Conservation (phyloP, 2,113 vertebrate genomes). For the Hemichromis elongatus region DNA sequence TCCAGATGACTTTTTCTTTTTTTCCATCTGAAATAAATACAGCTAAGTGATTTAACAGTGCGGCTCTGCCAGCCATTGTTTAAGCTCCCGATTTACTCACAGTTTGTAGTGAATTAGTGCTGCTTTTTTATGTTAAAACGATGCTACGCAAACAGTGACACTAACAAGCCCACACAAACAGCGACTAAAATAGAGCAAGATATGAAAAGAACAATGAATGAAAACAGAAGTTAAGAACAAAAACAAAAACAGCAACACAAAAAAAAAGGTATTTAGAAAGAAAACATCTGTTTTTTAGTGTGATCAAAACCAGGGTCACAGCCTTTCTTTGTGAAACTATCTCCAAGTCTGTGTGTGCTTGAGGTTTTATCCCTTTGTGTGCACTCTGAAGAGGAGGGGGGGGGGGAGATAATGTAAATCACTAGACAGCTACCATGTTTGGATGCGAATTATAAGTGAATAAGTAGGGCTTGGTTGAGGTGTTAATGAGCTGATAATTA, state of each 20-base stretch:
- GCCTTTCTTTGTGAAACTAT: neutral
- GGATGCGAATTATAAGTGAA: constrained; percentile 11
- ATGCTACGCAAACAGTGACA: neutral
- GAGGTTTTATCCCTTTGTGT: neutral
- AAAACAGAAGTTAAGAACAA: neutral
- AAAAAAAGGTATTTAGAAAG: neutral
- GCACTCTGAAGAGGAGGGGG: neutral
- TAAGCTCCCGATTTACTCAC: neutral
- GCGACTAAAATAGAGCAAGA: neutral
- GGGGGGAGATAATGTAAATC: neutral
- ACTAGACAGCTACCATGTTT: constrained; percentile 1
- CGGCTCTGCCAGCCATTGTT: neutral
- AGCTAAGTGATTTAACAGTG: neutral
- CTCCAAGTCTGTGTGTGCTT: neutral
- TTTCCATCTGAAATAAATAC: neutral
- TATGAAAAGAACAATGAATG: neutral
- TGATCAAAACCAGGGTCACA: neutral
- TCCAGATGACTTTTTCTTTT: neutral
- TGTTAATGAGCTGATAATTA: constrained; percentile 59
- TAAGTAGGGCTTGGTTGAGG: constrained; percentile 4
- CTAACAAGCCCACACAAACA: neutral
- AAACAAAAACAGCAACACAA: neutral
- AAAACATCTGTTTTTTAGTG: neutral
- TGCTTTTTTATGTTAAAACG: neutral
- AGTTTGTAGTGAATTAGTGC: neutral